A percentile compares a stretch with the other conserved stretches of the same genome.
Conservation (phyloP, 2,888 invertebrate species). For the Drosophila neoperkinsi region DNA sequence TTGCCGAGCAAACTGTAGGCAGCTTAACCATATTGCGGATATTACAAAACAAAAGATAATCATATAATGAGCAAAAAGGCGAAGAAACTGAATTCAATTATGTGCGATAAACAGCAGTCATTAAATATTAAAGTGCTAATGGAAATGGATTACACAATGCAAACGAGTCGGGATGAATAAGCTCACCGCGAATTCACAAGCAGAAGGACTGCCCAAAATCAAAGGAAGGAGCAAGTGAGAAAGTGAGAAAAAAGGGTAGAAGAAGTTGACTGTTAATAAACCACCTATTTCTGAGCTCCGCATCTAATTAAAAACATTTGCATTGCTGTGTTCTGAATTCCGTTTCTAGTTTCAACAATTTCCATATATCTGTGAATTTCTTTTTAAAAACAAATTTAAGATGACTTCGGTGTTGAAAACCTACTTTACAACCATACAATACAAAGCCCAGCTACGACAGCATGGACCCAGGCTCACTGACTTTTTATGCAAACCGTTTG, state of each 20-base stretch:
- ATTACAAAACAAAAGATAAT: slow-evolving; percentile 75
- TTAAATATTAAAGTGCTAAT: slow-evolving; percentile 76
- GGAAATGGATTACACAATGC: slow-evolving; percentile 51
- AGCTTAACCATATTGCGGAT: slow-evolving; percentile 62
- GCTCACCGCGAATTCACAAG: slow-evolving; percentile 9
- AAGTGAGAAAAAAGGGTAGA: background rate
- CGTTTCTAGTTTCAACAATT: background rate
- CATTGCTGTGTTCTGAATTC: background rate
- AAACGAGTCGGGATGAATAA: background rate
- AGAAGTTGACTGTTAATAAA: slow-evolving; percentile 3
- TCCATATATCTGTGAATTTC: rapidly evolving
- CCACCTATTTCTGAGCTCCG: background rate
- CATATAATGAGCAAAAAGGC: slow-evolving; percentile 70
- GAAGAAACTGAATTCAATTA: slow-evolving; percentile 67
- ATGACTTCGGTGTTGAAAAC: background rate
- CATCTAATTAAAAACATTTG: background rate
- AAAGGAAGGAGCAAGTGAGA: too few relatives aligned
- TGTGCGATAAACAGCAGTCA: slow-evolving; percentile 74
- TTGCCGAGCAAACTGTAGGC: slow-evolving; percentile 31
- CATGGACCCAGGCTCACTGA: background rate
- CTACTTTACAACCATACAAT: background rate
- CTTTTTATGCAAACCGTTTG: background rate
- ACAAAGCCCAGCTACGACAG: background rate
- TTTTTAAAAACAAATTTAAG: background rate
- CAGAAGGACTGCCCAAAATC: slow-evolving; percentile 1